Percentiles rank a stretch among this genome's conserved stretches.
Conservation (phyloP, 1,140 invertebrate genomes). For the Heliconius himera region DNA sequence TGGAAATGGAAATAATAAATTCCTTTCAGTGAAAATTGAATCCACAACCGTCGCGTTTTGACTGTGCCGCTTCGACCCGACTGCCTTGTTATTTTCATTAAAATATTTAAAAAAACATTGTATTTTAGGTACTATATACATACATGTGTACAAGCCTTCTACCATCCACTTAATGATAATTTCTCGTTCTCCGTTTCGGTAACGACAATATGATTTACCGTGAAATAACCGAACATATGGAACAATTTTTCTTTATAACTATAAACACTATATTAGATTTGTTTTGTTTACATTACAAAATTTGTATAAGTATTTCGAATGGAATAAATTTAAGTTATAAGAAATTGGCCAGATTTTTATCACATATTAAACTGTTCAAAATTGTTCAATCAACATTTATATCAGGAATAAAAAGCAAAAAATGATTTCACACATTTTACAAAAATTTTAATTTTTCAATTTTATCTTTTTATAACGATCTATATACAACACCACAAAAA, state of each 20-base stretch:
- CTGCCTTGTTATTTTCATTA: too few relatives aligned
- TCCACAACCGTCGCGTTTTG: too few relatives aligned
- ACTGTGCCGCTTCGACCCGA: too few relatives aligned
- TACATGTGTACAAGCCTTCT: not conserved
- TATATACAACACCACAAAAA: not conserved
- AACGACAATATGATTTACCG: slow-evolving; percentile 51
- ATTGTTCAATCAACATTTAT: not conserved
- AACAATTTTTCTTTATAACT: slow-evolving; percentile 40
- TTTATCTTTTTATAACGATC: not conserved
- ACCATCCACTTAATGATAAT: slow-evolving; percentile 33
- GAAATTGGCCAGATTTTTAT: not conserved
- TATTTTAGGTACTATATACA: too few relatives aligned
- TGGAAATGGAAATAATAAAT: too few relatives aligned
- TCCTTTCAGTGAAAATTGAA: too few relatives aligned
- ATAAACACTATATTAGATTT: slow-evolving; percentile 22
- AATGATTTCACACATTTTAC: not conserved
- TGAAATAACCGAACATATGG: slow-evolving; percentile 45
- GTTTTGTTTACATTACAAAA: not conserved
- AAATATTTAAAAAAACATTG: too few relatives aligned
- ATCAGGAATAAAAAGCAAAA: not conserved
- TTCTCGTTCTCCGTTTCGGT: slow-evolving; percentile 39
- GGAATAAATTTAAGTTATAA: not conserved
- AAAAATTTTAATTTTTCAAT: not conserved
- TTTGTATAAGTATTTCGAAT: not conserved
- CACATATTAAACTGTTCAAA: not conserved